phyloP scores from a whole-genome alignment of 1,140 invertebrate genomes.

The Leucophenga varia region DNA sequence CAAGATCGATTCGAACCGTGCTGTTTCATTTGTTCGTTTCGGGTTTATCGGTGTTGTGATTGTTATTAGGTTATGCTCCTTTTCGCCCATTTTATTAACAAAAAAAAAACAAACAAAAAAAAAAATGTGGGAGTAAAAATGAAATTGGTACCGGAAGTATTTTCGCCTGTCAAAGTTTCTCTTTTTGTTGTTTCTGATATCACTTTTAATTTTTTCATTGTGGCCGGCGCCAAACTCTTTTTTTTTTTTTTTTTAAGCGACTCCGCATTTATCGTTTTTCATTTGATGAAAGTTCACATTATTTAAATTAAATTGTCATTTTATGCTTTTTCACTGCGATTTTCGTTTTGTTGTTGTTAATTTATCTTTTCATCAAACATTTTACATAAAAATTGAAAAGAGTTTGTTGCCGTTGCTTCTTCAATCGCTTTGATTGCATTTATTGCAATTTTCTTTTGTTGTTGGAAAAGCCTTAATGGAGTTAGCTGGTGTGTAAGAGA shows the following conservation, averaged over 20 bases:
- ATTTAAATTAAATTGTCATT: slow-evolving; percentile 50
- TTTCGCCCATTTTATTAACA: too few species aligned
- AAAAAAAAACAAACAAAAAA: too few species aligned
- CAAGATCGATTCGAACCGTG: too few species aligned
- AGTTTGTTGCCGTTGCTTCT: slow-evolving; percentile 49
- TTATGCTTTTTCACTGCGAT: slow-evolving; percentile 14
- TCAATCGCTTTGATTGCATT: slow-evolving; percentile 43
- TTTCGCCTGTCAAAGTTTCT: slow-evolving; percentile 35
- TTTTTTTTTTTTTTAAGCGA: too few species aligned
- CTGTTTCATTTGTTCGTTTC: slow-evolving; percentile 15
- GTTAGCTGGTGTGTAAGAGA: too few species aligned
- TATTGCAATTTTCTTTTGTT: slow-evolving; percentile 27
- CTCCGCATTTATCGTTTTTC: slow-evolving; percentile 1
- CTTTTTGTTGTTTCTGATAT: slow-evolving; percentile 40
- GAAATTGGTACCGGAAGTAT: slow-evolving; percentile 39
- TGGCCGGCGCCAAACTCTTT: too few species aligned
- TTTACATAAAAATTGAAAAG: slow-evolving; percentile 40
- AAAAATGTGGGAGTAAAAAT: too few species aligned
- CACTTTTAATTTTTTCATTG: too few species aligned
- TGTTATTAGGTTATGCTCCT: slow-evolving; percentile 11
- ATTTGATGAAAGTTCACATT: slow-evolving; percentile 52
- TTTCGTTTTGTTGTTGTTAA: slow-evolving; percentile 16
- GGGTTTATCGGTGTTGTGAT: slow-evolving; percentile 24
- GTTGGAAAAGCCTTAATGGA: slow-evolving; percentile 7
- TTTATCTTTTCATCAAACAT: slow-evolving; percentile 39